Percentiles rank a stretch among this genome's conserved stretches.
Conservation (phyloP, 2,888 invertebrate genomes). For the Nomada ruficornis region DNA sequence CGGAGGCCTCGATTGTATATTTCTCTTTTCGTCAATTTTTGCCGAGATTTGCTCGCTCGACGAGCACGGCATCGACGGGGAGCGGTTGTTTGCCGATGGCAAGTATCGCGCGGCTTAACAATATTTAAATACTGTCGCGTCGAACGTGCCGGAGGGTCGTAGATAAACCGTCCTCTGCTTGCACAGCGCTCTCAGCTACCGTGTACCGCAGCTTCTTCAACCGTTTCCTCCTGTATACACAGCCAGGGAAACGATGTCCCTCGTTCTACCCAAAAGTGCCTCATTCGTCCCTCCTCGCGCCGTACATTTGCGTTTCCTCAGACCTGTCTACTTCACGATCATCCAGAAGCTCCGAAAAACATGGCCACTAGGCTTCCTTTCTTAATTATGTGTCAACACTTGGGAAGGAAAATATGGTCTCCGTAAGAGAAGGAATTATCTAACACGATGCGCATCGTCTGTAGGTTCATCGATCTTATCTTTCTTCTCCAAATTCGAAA, state of each 20-base stretch:
- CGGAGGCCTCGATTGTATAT: not conserved
- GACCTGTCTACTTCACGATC: not conserved
- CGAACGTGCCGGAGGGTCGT: constrained; percentile 68
- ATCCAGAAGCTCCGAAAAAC: not conserved
- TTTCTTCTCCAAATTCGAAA: not conserved
- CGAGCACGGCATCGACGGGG: constrained; percentile 9
- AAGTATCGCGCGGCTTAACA: constrained; percentile 78
- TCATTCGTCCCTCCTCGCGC: constrained; percentile 35
- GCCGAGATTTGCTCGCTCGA: no score
- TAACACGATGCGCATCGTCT: no score
- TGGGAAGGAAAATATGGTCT: not conserved
- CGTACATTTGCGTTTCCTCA: constrained; percentile 24
- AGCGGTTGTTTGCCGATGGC: constrained; percentile 73
- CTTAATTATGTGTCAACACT: constrained; percentile 5
- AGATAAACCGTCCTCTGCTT: constrained; percentile 79
- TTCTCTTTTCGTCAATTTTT: not conserved
- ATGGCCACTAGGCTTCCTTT: not conserved
- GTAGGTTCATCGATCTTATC: no score
- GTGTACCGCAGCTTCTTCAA: constrained; percentile 58
- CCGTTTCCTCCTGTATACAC: constrained; percentile 54
- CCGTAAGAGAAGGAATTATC: not conserved
- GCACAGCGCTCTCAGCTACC: constrained; percentile 74
- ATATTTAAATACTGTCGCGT: constrained; percentile 80
- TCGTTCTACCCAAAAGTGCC: constrained; percentile 31
- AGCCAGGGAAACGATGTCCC: constrained; percentile 37